Base-by-base conservation (phyloP, 2,113 vertebrate species). In the Recurvirostra avosetta region DNA sequence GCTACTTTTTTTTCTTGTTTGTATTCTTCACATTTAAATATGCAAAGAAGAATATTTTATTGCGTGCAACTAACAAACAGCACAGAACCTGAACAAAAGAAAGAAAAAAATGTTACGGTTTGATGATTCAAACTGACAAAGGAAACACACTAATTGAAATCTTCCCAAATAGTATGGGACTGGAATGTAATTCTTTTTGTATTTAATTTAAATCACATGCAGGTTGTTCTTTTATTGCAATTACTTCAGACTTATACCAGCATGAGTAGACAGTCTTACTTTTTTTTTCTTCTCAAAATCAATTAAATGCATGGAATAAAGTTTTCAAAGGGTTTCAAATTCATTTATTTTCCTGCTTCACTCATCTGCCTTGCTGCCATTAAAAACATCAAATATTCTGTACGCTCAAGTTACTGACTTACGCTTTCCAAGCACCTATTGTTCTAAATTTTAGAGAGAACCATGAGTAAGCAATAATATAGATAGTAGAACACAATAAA, bases 131-230 rank as follows among this genome's bases (percentile, higher is more conserved):
- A 66, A 72, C 18, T 17, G 53, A 90, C 88, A 92, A 87, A 90
- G 26, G 81, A 87, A 97, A 61, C 26, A 29, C 5, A 32, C 23
- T 92, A 91, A 94, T 38, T 94, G 81, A 86, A 90, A 85, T 85
- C 49, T 95, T 94, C 77, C 66, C 71, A 91, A 95, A 89, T 70
- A 88, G 65, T 18, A 29, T 41, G 17, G 58, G 61, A 58, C 41
- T 76, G 73, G 53, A 82, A 43, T n/a, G 25, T 32, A 47, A 67
- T n/a, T 68, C 49, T 72, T 89, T 81, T 91, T 65, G 41, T 30
- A 59, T 81, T 84, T 80, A n/a, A 90, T 88, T 88, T 86, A 76
- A 95, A 91, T 81, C 65, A 92, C 73, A 25, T 62, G 40, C 70
- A 92, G 7, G 40, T 70, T 94, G 49, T 68, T 90, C 34, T 71